Evolutionary conservation across 2,888 invertebrate species (phyloP).

Genomic region (Capitulum mitella): DNA sequence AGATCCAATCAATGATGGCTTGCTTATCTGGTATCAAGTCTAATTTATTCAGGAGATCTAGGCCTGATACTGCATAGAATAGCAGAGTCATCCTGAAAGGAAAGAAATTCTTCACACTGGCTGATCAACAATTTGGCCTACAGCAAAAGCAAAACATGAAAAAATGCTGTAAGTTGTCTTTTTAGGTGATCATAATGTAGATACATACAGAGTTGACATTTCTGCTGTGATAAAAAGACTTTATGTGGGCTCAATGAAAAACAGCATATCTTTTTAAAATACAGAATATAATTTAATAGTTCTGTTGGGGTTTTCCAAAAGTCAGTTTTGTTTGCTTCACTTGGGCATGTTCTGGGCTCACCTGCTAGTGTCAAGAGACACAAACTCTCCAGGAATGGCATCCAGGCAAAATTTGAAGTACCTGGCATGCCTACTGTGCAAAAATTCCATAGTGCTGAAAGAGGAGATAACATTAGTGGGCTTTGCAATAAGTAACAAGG

Average conservation of each 20-base stretch:
- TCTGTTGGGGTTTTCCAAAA: too few relatives aligned
- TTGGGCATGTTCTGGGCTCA: too few relatives aligned
- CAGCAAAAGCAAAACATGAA: background rate
- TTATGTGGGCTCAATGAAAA: too few relatives aligned
- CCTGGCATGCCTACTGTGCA: background rate
- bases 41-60: conserved; percentile 72
- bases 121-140: background rate
- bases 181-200: background rate
- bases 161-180: background rate
- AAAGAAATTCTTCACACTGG: too few relatives aligned
- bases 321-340: too few relatives aligned
- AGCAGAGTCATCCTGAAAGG: conserved; percentile 34
- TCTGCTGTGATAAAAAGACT: background rate
- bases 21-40: conserved; percentile 56
- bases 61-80: conserved; percentile 35
- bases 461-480: background rate
- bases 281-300: too few relatives aligned
- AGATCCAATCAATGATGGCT: conserved; percentile 83
- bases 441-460: background rate
- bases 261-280: background rate
- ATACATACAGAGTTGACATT: background rate
- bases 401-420: conserved; percentile 19
- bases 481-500: too few relatives aligned
- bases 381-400: background rate
- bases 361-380: conserved; percentile 1